Base-by-base conservation (phyloP, 64 coral and sea anemone species). In the Catalaphyllia jardinei region DNA sequence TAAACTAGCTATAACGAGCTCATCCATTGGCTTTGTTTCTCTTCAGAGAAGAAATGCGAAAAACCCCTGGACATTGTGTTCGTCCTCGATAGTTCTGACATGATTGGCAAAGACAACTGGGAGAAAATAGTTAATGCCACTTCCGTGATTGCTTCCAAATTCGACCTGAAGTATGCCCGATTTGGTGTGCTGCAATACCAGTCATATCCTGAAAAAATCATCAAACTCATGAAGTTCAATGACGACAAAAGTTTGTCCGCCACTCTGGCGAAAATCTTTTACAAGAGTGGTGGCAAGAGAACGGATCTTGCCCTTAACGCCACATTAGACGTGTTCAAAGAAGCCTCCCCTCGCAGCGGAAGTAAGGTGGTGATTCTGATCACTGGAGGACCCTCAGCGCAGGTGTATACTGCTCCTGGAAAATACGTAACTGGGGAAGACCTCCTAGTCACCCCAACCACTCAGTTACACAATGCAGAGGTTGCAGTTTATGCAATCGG, bases 1-100 rank as follows among this genome's bases (percentile, higher is more conserved):
- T 46, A 46, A 57, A 57, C 54, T 16, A 57, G 15, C 15, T 57
- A 14, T 14, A 57, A 16, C 10, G 54, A 57, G 10, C 15, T 57
- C 54, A 12, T 57, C 15, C 54, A 57, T 16, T 57, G 54, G 54
- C 54, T 57, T 35, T 57, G 54, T 57, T 57, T 57, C 15, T 14
- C 15, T 57, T 71, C 14, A 85, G 81, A 39, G 3, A 71, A 71
- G 22, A 85, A 85, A 39, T 96, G 95, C 33, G 17, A 96, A 60
- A 93, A 96, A 14, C 95, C 95, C 4, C 87, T 88, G 49, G 95
- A 96, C 72, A 59, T 96, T 29, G 19, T 96, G 17, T 93, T 96
- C 61, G 78, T 93, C 62, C 92, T 96, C 1, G 95, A 96, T 51
- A 96, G 95, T 73, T 96, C 95, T 33, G 95, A 96, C 62, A 96